phyloP scores from a whole-genome alignment of 2,888 invertebrate genomes.

The Drosophila histrio region DNA sequence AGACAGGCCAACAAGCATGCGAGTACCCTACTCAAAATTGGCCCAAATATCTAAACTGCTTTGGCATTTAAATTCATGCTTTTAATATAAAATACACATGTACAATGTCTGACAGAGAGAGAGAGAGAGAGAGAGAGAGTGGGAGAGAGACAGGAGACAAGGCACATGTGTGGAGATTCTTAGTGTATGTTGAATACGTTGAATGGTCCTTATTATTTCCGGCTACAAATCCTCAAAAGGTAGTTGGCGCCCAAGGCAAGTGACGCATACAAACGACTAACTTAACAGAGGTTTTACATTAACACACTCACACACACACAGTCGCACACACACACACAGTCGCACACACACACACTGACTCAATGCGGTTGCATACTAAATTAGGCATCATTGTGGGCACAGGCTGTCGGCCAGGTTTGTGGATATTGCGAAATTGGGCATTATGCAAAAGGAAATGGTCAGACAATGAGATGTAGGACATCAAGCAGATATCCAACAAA shows the following conservation, averaged over 20 bases:
- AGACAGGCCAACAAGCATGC: conserved; percentile 7
- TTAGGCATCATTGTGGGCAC: conserved; percentile 30
- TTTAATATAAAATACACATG: conserved; percentile 38
- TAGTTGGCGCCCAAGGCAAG: conserved; percentile 38
- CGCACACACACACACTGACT: background rate
- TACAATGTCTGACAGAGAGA: background rate
- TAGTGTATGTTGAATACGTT: conserved; percentile 20
- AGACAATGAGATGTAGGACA: conserved; percentile 35
- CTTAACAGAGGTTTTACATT: conserved; percentile 48
- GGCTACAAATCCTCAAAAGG: conserved; percentile 41
- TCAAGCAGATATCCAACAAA: conserved; percentile 22
- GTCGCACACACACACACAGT: background rate
- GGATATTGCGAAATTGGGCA: conserved; percentile 35
- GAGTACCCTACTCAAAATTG: conserved; percentile 34
- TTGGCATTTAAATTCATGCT: conserved; percentile 46
- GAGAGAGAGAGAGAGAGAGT: background rate
- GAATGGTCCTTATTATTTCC: conserved; percentile 43
- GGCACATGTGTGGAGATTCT: conserved; percentile 4
- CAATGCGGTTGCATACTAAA: conserved; percentile 39
- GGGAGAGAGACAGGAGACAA: background rate
- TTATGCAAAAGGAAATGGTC: conserved; percentile 34
- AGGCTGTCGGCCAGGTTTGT: conserved; percentile 15
- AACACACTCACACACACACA: conserved; percentile 16
- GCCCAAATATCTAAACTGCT: conserved; percentile 27
- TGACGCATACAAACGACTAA: conserved; percentile 52